Evolutionary conservation across 2,797 vertebrate genomes (phyloP).

Genomic region (Pangasius sanitwongsei): DNA sequence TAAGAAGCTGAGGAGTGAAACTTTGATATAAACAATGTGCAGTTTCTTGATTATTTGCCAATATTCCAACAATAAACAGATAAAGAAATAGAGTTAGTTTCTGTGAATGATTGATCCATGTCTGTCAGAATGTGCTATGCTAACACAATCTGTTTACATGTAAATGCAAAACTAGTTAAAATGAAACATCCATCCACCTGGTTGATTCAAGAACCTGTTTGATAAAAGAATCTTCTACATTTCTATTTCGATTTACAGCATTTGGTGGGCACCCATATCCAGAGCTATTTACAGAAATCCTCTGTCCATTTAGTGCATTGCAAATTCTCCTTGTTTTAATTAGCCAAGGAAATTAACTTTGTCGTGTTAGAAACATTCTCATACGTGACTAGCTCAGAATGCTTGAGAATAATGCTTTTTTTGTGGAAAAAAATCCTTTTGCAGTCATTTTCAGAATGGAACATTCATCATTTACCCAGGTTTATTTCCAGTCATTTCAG

Average conservation of each 20-base stretch:
- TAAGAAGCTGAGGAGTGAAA: neutral
- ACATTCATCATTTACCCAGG: neutral
- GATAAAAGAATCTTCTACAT: neutral
- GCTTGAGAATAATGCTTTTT: neutral
- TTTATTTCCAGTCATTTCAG: neutral
- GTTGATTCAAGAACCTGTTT: neutral
- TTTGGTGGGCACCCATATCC: neutral
- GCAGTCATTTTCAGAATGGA: neutral
- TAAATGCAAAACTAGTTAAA: neutral
- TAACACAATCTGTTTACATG: neutral
- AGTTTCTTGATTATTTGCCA: neutral
- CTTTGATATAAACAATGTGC: neutral
- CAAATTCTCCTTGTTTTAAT: neutral
- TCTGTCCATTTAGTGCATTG: neutral
- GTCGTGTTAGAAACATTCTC: neutral
- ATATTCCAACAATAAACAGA: conserved; percentile 14
- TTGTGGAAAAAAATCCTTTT: neutral
- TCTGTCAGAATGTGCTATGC: neutral
- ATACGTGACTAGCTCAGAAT: neutral
- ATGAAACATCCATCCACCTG: neutral
- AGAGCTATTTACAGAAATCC: neutral
- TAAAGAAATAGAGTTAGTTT: neutral
- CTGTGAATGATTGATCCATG: neutral
- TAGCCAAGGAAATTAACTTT: neutral
- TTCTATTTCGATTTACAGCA: neutral